Conservation (phyloP, 2,888 invertebrate species). For the Chydorus sphaericus region DNA sequence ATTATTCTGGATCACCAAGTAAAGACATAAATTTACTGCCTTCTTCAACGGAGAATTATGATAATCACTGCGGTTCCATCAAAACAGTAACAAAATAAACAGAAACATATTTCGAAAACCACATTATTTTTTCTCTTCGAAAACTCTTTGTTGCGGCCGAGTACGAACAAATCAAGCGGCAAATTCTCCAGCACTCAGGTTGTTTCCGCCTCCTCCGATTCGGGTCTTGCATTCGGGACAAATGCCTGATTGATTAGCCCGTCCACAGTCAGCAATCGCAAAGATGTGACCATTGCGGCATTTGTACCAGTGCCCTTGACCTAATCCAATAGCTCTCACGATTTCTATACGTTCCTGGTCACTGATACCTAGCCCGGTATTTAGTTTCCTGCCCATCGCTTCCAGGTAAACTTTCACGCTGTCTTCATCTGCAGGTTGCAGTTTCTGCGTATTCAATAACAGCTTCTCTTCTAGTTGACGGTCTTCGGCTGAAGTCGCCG, state of each 20-base stretch:
- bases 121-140: no score
- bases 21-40: no score
- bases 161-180: no score
- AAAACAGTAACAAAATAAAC: no score
- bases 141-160: no score
- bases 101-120: no score
- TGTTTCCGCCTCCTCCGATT: slow-evolving; percentile 40
- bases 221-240: slow-evolving; percentile 42
- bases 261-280: slow-evolving; percentile 50
- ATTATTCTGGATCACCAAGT: no score
- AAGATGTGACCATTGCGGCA: slow-evolving; percentile 55
- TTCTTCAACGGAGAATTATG: no score
- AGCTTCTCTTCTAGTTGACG: neutral
- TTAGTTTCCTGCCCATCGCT: slow-evolving; percentile 14
- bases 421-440: neutral
- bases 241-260: slow-evolving; percentile 37
- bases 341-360: slow-evolving; percentile 38
- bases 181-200: no score
- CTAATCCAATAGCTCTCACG: slow-evolving; percentile 38
- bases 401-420: neutral
- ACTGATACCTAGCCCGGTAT: slow-evolving; percentile 24
- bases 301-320: slow-evolving; percentile 50
- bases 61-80: no score
- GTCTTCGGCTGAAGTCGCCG: neutral
- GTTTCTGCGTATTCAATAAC: neutral